Evolutionary conservation across 2,797 vertebrate genomes (phyloP), one percentile per base, ranked within the genome.

Genomic region (Hypotaenidia okinawae): DNA sequence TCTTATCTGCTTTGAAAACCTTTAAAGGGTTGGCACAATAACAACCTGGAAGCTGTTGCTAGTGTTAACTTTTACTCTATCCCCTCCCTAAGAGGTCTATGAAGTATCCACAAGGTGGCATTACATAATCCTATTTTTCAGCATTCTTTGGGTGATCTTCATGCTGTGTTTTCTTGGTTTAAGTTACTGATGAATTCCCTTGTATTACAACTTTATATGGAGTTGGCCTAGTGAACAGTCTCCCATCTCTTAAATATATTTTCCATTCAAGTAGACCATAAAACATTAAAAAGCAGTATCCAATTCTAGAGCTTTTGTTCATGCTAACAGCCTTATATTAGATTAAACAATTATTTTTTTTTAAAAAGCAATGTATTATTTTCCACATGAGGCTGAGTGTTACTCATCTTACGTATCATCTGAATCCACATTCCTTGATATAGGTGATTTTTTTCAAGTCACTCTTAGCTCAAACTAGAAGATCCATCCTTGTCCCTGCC

Each of bases 81-180:
- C 11, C 27, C 27, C 10, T 57, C 33, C 41, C 13, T 45, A 45
- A 76, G 30, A 89, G 6, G n/a, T 63, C 63, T 47, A 9, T 62
- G 52, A 84, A 82, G 16, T 30, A 76, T 76, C 84, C 89, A 96
- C 91, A 96, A 93, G 89, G 64, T 92, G 87, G 39, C 81, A 84
- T 93, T 87, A 63, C 3, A 5, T 22, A 91, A 80, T 80, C 21
- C 18, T 45, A 1, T 19, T 89, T 87, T 90, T 87, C 39, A 59
- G 1, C 19, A 45, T 59, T 82, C 47, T 73, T 66, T 73, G 51
- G 14, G 30, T 69, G n/a, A 30, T 28, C 49, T 55, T 70, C 37
- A 43, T 6, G 3, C 6, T 24, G 14, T 37, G 30, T 28, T 28
- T 81, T 78, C 47, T 57, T 75, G 13, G n/a, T 82, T 66, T 73